These are phyloP conservation scores for Ascidia mentula DNA, from an alignment of 23 tunicate genomes.

Conservation along the genomic window DNA sequence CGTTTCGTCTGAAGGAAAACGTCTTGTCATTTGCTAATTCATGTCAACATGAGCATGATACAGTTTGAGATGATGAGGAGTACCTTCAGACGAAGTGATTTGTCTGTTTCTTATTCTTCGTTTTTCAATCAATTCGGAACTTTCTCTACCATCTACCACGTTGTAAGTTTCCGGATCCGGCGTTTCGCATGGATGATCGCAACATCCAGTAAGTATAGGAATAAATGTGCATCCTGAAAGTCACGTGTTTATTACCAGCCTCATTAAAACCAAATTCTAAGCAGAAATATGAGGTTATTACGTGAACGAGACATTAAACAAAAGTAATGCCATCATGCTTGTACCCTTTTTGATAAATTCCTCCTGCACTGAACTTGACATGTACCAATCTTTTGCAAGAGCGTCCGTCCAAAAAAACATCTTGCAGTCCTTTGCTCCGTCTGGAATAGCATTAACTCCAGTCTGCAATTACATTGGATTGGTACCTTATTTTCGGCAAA, in stretches of 20 bases:
- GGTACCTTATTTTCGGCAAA: not conserved
- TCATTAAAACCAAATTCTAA: too few relatives aligned
- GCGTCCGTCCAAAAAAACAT: slow-evolving; percentile 76
- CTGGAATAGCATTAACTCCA: slow-evolving; percentile 28
- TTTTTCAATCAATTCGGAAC: not conserved
- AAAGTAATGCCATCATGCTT: too few relatives aligned
- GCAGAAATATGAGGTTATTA: too few relatives aligned
- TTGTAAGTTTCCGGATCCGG: slow-evolving; percentile 32
- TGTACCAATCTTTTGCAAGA: slow-evolving; percentile 32
- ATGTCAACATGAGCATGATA: too few relatives aligned
- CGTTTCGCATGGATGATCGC: slow-evolving; percentile 36
- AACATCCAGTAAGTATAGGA: slow-evolving; percentile 79
- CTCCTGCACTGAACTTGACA: not conserved
- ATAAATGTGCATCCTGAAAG: slow-evolving; percentile 52
- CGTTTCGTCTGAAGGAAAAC: slow-evolving; percentile 1
- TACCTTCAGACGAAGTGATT: too few relatives aligned
- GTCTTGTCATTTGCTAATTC: too few relatives aligned
- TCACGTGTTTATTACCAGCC: too few relatives aligned
- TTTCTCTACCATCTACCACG: slow-evolving; percentile 21
- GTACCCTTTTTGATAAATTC: slow-evolving; percentile 5
- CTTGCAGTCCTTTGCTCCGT: slow-evolving; percentile 50
- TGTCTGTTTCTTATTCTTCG: not conserved
- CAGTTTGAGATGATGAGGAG: too few relatives aligned
- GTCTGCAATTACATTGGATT: slow-evolving; percentile 26
- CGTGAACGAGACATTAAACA: too few relatives aligned